Conservation (phyloP, 2,113 vertebrate genomes). For the Sorex araneus region DNA sequence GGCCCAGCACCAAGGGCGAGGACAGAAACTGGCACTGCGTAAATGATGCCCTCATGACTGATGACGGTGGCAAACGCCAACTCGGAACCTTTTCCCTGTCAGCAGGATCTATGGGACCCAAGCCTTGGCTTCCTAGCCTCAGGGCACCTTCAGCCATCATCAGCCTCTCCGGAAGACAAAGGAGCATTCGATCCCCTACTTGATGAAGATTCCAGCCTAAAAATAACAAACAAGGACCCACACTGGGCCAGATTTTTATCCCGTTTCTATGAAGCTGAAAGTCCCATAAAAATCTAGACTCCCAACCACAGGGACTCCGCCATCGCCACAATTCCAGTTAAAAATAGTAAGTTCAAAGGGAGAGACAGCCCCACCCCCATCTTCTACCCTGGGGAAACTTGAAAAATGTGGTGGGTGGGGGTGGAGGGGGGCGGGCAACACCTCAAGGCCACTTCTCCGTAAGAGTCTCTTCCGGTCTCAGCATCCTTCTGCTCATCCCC, state of each 20-base stretch:
- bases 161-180: conserved; percentile 56
- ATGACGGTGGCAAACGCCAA: conserved; percentile 56
- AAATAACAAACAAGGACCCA: conserved; percentile 76
- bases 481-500: not conserved
- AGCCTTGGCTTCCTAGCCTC: conserved; percentile 55
- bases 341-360: conserved; percentile 74
- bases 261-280: conserved; percentile 71
- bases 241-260: conserved; percentile 64
- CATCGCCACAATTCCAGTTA: conserved; percentile 65
- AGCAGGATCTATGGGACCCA: not conserved
- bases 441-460: not conserved
- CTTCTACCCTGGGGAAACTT: conserved; percentile 44
- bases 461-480: too few relatives aligned
- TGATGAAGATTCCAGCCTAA: conserved; percentile 64
- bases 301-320: conserved; percentile 68
- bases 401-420: not conserved
- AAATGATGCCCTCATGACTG: conserved; percentile 67
- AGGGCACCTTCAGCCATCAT: conserved; percentile 34
- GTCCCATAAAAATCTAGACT: conserved; percentile 77
- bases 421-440: not conserved
- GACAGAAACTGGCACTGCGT: conserved; percentile 1
- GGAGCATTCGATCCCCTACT: conserved; percentile 60
- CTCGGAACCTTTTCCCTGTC: conserved; percentile 68
- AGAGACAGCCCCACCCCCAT: conserved; percentile 62
- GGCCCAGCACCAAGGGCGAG: not conserved